These are phyloP conservation scores for Podarcis cretensis DNA, from an alignment of 2,113 vertebrate species.

Conservation along the genomic window DNA sequence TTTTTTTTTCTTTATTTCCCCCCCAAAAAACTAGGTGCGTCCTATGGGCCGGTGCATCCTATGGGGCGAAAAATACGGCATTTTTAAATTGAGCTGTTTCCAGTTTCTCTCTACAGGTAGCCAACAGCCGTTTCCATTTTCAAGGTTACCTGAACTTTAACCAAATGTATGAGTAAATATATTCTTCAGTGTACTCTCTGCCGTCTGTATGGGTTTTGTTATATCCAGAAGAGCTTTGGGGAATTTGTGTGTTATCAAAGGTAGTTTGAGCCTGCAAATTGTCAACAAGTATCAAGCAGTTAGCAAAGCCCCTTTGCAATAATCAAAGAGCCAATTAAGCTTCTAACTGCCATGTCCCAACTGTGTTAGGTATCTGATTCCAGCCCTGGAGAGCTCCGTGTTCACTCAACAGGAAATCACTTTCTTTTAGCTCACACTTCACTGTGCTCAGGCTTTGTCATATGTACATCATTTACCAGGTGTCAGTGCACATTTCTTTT, in stretches of 20 bases:
- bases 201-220: not conserved
- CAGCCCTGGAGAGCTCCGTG: not conserved
- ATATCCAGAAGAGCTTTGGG: not conserved
- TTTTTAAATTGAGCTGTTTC: conserved; percentile 34
- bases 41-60: too few species aligned
- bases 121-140: conserved; percentile 2
- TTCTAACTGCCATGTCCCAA: not conserved
- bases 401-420: not conserved
- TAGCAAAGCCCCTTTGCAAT: not conserved
- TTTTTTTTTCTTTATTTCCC: too few species aligned
- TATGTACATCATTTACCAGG: not conserved
- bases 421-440: not conserved
- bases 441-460: not conserved
- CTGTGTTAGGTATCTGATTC: conserved; percentile 10
- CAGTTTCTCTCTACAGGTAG: too few species aligned
- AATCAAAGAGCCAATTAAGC: not conserved
- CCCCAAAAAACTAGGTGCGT: too few species aligned
- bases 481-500: not conserved
- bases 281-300: not conserved
- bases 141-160: conserved; percentile 30
- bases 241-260: conserved; percentile 14
- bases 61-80: not conserved
- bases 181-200: not conserved
- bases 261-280: not conserved
- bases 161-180: conserved; percentile 10